These are phyloP conservation scores for Pyxicephalus adspersus DNA, from an alignment of 2,113 vertebrate species.

Conservation along the genomic window DNA sequence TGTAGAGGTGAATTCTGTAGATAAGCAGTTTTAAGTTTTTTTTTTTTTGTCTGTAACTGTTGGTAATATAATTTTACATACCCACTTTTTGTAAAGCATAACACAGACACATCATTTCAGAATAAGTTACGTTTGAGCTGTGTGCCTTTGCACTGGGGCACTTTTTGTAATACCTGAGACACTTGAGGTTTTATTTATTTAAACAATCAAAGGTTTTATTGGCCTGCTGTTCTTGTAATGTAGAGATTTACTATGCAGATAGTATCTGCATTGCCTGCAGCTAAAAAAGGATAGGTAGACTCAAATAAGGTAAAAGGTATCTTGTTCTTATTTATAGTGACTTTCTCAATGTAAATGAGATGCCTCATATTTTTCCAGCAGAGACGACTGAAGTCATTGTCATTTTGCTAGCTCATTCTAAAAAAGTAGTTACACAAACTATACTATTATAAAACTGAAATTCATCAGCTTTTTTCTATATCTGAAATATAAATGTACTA, in stretches of 20 bases:
- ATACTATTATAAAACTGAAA: too few species aligned
- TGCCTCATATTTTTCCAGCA: neutral
- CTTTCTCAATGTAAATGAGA: conserved; percentile 18
- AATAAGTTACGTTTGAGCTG: neutral
- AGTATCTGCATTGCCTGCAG: neutral
- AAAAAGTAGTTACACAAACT: neutral
- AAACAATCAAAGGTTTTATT: neutral
- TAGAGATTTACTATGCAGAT: conserved; percentile 29
- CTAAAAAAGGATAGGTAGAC: neutral
- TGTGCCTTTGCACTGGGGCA: neutral
- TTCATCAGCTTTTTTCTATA: too few species aligned
- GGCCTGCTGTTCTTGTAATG: neutral
- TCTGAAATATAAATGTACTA: too few species aligned
- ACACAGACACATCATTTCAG: neutral
- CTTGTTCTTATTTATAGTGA: conserved; percentile 2
- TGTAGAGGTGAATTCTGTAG: too few species aligned
- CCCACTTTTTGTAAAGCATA: neutral
- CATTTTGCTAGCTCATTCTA: neutral
- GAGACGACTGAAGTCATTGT: neutral
- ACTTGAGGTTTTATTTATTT: neutral
- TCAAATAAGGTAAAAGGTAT: neutral
- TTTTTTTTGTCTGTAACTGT: neutral
- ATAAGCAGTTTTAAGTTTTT: too few species aligned
- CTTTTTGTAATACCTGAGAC: neutral
- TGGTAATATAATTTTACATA: neutral